A percentile compares a stretch with the other conserved stretches of the same genome.
Conservation (phyloP, 2,113 vertebrate species). For the Catharus fuscescens region DNA sequence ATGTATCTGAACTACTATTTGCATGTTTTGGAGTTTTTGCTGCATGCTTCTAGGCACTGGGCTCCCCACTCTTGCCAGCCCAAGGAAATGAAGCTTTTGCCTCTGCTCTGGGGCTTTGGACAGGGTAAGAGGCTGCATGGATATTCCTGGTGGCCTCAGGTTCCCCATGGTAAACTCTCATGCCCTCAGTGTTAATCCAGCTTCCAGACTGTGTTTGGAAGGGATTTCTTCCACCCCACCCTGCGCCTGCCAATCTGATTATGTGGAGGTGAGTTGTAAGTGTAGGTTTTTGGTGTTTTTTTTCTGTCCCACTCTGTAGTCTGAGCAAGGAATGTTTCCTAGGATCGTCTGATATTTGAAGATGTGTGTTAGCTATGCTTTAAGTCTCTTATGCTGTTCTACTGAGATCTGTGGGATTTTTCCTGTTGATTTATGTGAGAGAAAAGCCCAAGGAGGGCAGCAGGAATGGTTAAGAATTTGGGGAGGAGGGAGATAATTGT, state of each 20-base stretch:
- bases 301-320: neutral
- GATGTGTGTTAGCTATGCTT: neutral
- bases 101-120: neutral
- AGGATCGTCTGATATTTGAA: neutral
- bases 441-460: neutral
- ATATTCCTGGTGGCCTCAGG: neutral
- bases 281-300: neutral
- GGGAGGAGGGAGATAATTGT: neutral
- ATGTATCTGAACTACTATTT: neutral
- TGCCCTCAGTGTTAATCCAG: neutral
- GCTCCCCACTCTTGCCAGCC: neutral
- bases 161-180: neutral
- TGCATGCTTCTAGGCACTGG: accelerated
- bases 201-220: neutral
- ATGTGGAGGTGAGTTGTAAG: neutral
- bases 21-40: neutral
- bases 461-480: neutral
- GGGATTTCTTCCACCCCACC: neutral
- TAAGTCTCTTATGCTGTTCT: neutral
- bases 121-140: neutral
- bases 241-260: neutral
- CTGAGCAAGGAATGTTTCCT: neutral
- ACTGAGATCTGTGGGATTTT: neutral
- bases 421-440: neutral
- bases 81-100: neutral